A percentile compares a stretch with the other conserved stretches of the same genome.
These are phyloP conservation scores for Epinephelus fuscoguttatus DNA, from an alignment of 2,113 vertebrate genomes.

Conservation along the genomic window DNA sequence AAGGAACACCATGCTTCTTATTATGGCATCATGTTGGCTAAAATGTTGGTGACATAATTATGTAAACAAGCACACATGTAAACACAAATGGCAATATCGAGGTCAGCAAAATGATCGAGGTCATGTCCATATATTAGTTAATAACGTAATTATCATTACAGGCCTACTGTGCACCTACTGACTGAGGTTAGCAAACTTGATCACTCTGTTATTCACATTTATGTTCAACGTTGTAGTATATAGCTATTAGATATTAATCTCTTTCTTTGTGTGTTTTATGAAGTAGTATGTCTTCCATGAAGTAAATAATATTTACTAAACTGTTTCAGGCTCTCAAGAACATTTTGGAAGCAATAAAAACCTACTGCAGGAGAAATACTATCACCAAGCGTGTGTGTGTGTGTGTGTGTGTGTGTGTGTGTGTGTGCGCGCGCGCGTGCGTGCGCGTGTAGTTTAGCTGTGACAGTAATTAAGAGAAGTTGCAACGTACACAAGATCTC, in stretches of 20 bases:
- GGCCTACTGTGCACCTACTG: too few species aligned
- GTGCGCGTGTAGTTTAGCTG: constrained; percentile 8
- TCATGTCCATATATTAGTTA: too few species aligned
- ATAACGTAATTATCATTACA: too few species aligned
- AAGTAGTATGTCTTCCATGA: background rate
- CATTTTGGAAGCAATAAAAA: background rate
- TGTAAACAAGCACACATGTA: too few species aligned
- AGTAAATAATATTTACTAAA: background rate
- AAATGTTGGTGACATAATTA: too few species aligned
- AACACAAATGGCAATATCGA: too few species aligned
- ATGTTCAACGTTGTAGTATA: background rate
- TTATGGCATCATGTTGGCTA: too few species aligned
- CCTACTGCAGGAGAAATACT: background rate
- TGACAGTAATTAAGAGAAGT: constrained; percentile 70
- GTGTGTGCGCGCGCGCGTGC: constrained; percentile 4
- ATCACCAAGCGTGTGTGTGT: background rate
- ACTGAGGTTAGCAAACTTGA: too few species aligned
- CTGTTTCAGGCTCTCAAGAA: rapidly evolving
- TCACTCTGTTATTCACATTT: background rate
- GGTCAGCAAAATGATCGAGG: too few species aligned
- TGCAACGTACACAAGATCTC: constrained; percentile 59
- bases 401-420: background rate
- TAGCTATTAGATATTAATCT: background rate
- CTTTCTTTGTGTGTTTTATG: background rate
- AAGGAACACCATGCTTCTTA: too few species aligned